Conservation (phyloP, 2,888 invertebrate species). For the Ceraclea dissimilis region DNA sequence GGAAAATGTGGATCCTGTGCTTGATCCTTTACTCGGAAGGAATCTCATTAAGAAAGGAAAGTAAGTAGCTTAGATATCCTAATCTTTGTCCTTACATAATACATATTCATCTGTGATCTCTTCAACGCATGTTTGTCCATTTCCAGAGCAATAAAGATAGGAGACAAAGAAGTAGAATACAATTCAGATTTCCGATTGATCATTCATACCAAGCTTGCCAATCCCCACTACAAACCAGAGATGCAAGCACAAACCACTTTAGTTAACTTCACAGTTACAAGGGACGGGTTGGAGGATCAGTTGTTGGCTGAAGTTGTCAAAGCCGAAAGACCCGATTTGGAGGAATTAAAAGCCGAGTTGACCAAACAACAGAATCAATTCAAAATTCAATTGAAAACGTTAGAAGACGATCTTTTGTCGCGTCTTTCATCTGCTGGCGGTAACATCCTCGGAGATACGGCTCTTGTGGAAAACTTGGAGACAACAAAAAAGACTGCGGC, state of each 20-base stretch:
- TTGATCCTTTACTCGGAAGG: constrained; percentile 84
- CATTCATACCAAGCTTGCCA: constrained; percentile 90
- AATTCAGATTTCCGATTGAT: constrained; percentile 79
- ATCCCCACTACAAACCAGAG: constrained; percentile 97
- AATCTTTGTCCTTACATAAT: neutral
- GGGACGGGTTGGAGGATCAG: constrained; percentile 94
- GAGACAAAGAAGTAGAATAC: constrained; percentile 94
- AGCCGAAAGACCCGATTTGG: constrained; percentile 92
- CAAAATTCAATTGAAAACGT: constrained; percentile 85
- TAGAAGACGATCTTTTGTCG: constrained; percentile 89
- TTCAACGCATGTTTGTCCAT: neutral
- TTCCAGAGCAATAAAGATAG: constrained; percentile 85
- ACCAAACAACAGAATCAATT: constrained; percentile 96
- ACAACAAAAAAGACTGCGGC: constrained; percentile 93
- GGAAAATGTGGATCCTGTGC: constrained; percentile 86
- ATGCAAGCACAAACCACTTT: constrained; percentile 97
- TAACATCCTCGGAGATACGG: constrained; percentile 90
- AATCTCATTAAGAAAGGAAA: constrained; percentile 92
- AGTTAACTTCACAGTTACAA: constrained; percentile 94
- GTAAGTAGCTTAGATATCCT: constrained; percentile 43
- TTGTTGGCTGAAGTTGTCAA: constrained; percentile 93
- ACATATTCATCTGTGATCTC: neutral
- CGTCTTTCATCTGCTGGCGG: constrained; percentile 86
- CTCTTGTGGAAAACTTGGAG: constrained; percentile 92
- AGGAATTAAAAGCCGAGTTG: constrained; percentile 87